A percentile compares a stretch with the other conserved stretches of the same genome.
Conservation (phyloP, 2,888 invertebrate genomes). For the Neoitamus cyanurus region DNA sequence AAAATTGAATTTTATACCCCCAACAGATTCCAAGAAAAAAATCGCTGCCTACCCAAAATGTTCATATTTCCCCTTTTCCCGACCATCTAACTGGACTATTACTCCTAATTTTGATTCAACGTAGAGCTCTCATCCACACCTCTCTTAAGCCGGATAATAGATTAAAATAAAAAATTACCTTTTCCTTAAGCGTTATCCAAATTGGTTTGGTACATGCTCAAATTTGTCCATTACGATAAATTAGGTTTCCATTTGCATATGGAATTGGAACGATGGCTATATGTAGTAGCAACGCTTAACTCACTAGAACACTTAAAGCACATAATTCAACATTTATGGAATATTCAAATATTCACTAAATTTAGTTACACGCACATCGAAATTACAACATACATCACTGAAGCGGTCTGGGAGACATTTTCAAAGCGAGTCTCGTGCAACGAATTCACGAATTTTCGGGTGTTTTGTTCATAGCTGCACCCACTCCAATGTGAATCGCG, state of each 20-base stretch:
- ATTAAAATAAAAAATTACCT: conserved; percentile 39
- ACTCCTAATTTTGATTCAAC: no score
- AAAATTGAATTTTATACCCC: no score
- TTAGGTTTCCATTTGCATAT: conserved; percentile 40
- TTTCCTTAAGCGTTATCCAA: conserved; percentile 54
- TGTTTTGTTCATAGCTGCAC: not conserved
- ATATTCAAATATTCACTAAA: not conserved
- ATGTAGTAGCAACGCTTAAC: conserved; percentile 5
- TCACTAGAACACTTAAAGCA: conserved; percentile 43
- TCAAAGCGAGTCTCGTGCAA: no score
- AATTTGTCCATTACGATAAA: conserved; percentile 51
- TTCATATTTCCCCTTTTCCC: no score
- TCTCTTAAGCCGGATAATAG: not conserved
- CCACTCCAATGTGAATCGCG: not conserved
- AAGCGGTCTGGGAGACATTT: conserved; percentile 6
- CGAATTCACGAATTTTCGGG: not conserved
- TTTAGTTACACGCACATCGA: conserved; percentile 4
- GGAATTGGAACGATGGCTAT: not conserved
- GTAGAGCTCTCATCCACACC: no score
- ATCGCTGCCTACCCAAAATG: no score
- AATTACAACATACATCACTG: not conserved
- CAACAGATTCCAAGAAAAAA: no score
- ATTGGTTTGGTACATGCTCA: conserved; percentile 48
- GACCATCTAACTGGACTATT: no score
- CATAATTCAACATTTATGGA: conserved; percentile 30